These are phyloP conservation scores for Oxycera nigricornis DNA, from an alignment of 2,888 invertebrate genomes.

Conservation along the genomic window DNA sequence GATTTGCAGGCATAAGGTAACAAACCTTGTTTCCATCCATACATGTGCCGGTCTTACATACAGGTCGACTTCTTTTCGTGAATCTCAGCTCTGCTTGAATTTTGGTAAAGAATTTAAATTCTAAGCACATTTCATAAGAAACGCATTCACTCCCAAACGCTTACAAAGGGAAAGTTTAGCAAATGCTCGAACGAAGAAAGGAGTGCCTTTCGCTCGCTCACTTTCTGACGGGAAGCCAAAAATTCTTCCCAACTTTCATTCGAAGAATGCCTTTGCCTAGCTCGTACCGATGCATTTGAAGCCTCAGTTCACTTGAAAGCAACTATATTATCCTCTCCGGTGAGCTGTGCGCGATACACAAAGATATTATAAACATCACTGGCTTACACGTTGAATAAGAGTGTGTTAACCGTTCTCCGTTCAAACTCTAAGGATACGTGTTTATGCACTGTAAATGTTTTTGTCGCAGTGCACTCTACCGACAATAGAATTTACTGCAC, in stretches of 20 bases:
- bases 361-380: neutral
- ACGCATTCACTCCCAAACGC: neutral
- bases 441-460: neutral
- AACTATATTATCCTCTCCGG: neutral
- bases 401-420: neutral
- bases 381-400: neutral
- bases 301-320: neutral
- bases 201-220: neutral
- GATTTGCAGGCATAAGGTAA: too few species aligned
- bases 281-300: neutral
- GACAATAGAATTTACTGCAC: neutral
- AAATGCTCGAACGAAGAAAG: neutral
- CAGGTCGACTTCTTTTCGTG: neutral
- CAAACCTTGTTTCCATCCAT: too few species aligned
- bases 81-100: neutral
- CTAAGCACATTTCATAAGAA: neutral
- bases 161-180: neutral
- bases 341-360: neutral
- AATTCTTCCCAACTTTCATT: neutral
- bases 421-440: neutral
- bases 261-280: neutral
- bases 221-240: neutral
- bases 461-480: neutral
- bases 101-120: neutral
- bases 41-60: too few species aligned